Percentiles rank a stretch among this genome's conserved stretches.
phyloP scores from a whole-genome alignment of 2,888 invertebrate genomes.

The Frankliniella intonsa region DNA sequence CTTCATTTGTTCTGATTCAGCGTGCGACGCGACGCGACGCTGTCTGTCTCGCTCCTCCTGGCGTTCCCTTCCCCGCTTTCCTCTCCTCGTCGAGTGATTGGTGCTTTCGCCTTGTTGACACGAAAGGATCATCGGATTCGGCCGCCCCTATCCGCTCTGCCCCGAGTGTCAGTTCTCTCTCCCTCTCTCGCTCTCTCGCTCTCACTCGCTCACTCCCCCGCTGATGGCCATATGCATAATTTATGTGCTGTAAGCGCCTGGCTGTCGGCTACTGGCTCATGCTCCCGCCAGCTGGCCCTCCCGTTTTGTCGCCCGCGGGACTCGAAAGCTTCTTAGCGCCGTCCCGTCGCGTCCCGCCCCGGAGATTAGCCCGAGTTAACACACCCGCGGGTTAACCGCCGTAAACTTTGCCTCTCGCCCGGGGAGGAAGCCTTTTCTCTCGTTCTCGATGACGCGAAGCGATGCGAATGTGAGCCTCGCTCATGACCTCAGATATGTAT shows the following conservation, averaged over 20 bases:
- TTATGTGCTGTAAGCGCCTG: not conserved
- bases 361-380: not conserved
- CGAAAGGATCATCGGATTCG: not conserved
- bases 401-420: too few species aligned
- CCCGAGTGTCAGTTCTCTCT: too few species aligned
- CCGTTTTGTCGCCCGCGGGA: not conserved
- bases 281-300: too few species aligned
- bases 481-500: not conserved
- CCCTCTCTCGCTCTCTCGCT: not conserved
- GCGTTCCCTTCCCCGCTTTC: too few species aligned
- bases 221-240: not conserved
- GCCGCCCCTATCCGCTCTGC: not conserved
- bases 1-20: constrained; percentile 10
- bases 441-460: too few species aligned
- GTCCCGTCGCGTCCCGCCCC: not conserved
- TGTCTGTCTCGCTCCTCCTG: too few species aligned
- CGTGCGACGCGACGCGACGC: not conserved
- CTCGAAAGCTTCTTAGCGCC: not conserved
- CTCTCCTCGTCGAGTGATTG: not conserved
- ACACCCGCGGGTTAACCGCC: too few species aligned
- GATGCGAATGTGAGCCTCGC: not conserved
- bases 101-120: not conserved
- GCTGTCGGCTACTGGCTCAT: not conserved
- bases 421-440: too few species aligned
- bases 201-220: not conserved